phyloP scores from a whole-genome alignment of 2,113 vertebrate genomes.

The Scomber colias region DNA sequence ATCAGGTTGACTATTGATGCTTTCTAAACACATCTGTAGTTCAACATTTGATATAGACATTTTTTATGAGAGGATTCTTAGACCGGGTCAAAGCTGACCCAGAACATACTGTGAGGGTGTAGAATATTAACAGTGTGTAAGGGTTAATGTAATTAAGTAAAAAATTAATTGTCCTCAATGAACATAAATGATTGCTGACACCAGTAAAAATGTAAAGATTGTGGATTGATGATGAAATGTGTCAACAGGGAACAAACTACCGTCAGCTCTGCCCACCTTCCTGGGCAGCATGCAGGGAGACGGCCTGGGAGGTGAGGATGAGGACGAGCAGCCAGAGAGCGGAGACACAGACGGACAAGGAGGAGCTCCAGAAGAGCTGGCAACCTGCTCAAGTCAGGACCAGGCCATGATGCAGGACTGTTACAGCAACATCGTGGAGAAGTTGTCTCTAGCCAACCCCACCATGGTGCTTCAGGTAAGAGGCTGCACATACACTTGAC shows the following conservation, averaged over 20 bases:
- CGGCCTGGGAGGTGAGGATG: constrained; percentile 87
- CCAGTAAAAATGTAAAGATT: background rate
- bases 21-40: too few relatives aligned
- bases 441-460: constrained; percentile 94
- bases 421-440: constrained; percentile 99
- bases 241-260: constrained; percentile 90
- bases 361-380: constrained; percentile 84
- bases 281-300: constrained; percentile 95
- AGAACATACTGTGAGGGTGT: too few relatives aligned
- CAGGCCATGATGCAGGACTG: constrained; percentile 99
- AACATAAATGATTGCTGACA: background rate
- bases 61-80: too few relatives aligned
- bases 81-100: too few relatives aligned
- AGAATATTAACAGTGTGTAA: too few relatives aligned
- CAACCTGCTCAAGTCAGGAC: constrained; percentile 93
- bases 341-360: constrained; percentile 70
- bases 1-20: too few relatives aligned
- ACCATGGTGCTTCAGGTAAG: constrained; percentile 98
- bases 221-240: constrained; percentile 1
- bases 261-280: constrained; percentile 93
- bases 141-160: too few relatives aligned
- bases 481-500: background rate
- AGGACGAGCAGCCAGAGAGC: constrained; percentile 83
- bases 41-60: too few relatives aligned
- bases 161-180: too few relatives aligned